Evolutionary conservation across 2,888 invertebrate species (phyloP).

Genomic region (Ormia ochracea): DNA sequence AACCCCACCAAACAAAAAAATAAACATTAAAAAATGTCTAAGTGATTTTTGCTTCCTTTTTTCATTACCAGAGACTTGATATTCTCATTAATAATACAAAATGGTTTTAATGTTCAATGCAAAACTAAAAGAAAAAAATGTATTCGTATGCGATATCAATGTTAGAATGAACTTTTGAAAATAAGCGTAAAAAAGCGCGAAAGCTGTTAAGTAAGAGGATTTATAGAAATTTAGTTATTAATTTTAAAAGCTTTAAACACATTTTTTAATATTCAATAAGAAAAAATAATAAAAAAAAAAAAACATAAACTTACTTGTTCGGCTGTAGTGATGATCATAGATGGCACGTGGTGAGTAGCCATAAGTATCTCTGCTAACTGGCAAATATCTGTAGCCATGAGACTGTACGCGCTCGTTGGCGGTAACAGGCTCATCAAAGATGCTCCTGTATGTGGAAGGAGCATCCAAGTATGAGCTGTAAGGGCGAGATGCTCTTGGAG

Average conservation of each 20-base stretch:
- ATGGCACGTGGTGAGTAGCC: slow-evolving; percentile 92
- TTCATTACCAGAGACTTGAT: background rate
- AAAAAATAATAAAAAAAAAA: background rate
- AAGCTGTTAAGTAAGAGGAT: background rate
- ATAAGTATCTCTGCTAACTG: slow-evolving; percentile 92
- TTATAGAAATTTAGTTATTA: slow-evolving; percentile 13
- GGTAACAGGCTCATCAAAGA: slow-evolving; percentile 89
- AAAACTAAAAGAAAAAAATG: background rate
- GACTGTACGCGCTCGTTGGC: slow-evolving; percentile 90
- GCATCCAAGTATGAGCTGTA: slow-evolving; percentile 85
- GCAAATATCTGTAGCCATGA: slow-evolving; percentile 93
- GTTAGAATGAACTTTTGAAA: background rate
- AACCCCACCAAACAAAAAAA: too few relatives aligned
- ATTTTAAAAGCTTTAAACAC: slow-evolving; percentile 5
- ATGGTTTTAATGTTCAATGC: background rate
- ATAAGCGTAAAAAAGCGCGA: background rate
- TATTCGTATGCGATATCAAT: background rate
- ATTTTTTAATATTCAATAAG: background rate
- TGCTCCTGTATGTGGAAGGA: slow-evolving; percentile 87
- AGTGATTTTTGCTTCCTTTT: too few relatives aligned
- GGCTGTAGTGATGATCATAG: slow-evolving; percentile 90
- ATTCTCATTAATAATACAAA: background rate
- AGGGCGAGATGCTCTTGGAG: slow-evolving; percentile 83
- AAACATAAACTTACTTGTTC: slow-evolving; percentile 85
- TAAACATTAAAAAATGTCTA: background rate